These are phyloP conservation scores for Aphodius sticticus DNA, from an alignment of 2,888 invertebrate species.

Conservation along the genomic window DNA sequence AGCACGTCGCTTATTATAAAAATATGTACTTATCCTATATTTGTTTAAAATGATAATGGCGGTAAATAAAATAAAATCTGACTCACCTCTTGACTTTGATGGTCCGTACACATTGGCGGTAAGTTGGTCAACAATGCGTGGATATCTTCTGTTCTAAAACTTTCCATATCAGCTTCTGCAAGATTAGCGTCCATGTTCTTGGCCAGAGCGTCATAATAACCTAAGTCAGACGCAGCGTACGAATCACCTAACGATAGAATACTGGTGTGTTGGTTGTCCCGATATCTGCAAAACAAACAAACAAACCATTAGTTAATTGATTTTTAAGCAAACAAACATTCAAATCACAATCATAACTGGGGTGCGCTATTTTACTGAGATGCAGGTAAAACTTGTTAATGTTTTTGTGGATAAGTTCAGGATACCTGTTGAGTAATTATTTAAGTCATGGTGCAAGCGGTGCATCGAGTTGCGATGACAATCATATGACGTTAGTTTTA, in stretches of 20 bases:
- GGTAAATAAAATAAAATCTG: not conserved
- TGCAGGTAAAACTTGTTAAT: too few species aligned
- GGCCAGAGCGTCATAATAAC: conserved; percentile 85
- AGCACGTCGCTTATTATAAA: not conserved
- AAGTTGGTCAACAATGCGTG: conserved; percentile 83
- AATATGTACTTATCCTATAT: not conserved
- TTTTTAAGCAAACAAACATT: not conserved
- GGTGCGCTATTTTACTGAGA: too few species aligned
- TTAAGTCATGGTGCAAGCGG: too few species aligned
- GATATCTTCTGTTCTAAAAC: conserved; percentile 90
- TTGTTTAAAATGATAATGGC: conserved; percentile 5
- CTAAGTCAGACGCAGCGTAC: conserved; percentile 71
- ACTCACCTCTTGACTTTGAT: conserved; percentile 60
- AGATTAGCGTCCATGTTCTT: conserved; percentile 91
- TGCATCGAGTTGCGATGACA: too few species aligned
- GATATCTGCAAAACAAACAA: conserved; percentile 65
- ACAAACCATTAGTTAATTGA: conserved; percentile 5
- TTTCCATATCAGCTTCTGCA: conserved; percentile 95
- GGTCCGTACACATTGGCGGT: conserved; percentile 71
- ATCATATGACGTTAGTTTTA: too few species aligned
- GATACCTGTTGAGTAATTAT: too few species aligned
- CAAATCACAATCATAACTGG: not conserved
- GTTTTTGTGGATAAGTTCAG: too few species aligned
- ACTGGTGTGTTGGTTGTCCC: conserved; percentile 85
- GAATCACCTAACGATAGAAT: conserved; percentile 83